Base-by-base conservation (phyloP, 2,888 invertebrate species). In the Lepas anatifera region DNA sequence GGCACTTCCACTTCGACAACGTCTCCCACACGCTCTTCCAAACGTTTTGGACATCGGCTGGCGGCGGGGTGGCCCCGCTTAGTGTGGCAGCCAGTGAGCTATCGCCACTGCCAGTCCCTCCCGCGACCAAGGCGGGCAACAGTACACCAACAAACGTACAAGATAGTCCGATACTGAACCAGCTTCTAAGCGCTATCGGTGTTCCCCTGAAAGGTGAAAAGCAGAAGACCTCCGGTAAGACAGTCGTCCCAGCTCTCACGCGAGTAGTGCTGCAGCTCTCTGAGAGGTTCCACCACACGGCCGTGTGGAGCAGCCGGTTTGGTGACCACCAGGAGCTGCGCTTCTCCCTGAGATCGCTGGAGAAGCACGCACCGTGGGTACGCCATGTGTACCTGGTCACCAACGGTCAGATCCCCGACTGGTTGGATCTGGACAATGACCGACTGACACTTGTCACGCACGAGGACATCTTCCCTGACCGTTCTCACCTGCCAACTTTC, bases 371-470 rank as follows among this genome's bases (percentile, higher is more conserved):
- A 10, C 89, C 88, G 0, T 92, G 90, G 90, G 82, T 92, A 8
- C 83, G 88, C 27, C 87, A 88, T 71, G 84, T 92, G 10, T 92
- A 86, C 76, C 85, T 91, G 27, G 87, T 91, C 6, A 92, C 91
- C 3, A 90, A 90, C 79, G 91, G 90, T 0, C 91, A 91, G 79
- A 87, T 91, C 74, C 89, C 89, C 0, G 85, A 87, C 77, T 91
- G 91, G 91, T 78, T 92, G 64, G 87, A 90, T 77, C 81, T 90
- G 76, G 87, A 87, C 75, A 85, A 87, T 75, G 83, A 84, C 8
- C 81, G 85, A 73, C 81, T 91, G 11, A 84, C 85, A 0, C 78
- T 91, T 8, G 81, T 91, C 37, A 86, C 87, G 8, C 91, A 91
- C 76, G 82, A 86, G 48, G 84, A 88, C 70, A 85, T 91, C 69